Base-by-base conservation (phyloP, 2,888 invertebrate species). In the Eupelmus urozonus region DNA sequence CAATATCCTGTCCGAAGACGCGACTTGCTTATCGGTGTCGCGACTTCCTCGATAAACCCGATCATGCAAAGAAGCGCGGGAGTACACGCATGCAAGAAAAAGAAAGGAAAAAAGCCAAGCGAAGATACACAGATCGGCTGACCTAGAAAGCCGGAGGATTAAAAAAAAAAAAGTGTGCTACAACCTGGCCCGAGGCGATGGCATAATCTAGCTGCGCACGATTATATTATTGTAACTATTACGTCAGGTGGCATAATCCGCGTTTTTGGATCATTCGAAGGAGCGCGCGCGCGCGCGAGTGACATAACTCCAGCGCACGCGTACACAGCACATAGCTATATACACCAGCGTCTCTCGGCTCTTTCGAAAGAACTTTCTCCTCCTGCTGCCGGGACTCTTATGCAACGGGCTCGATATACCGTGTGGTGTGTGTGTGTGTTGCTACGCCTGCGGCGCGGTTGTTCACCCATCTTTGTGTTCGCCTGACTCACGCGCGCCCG, bases 301-400 rank as follows among this genome's bases (percentile, higher is more conserved):
- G 29, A 67, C 71, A 59, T 49, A 29, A 20, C 20, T 45, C 13
- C 18, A 55, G 42, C 20, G 18, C 49, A 7, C 29, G 51, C 55
- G 13, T n/a, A 59, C 18, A 40, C 23, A 25, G n/a, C 60, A 16
- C 25, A 9, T n/a, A n/a, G n/a, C n/a, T n/a, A n/a, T n/a, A 40
- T 11, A 42, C 25, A 34, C 53, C 29, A 51, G n/a, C n/a, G n/a
- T n/a, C n/a, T n/a, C n/a, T n/a, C n/a, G n/a, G 20, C 27, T 66
- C 42, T 78, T 63, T 75, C 74, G 74, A 78, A 71, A 72, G 34
- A 63, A 79, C 79, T 79, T 79, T 79, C 79, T 79, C 79, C 49
- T 13, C 29, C 29, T 9, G 53, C 20, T 7, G 29, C 9, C 57
- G 49, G 7, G 29, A 3, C 18, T 29, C 3, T 78, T 78, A 42